Conservation (phyloP, 2,113 vertebrate genomes). For the Pica pica region DNA sequence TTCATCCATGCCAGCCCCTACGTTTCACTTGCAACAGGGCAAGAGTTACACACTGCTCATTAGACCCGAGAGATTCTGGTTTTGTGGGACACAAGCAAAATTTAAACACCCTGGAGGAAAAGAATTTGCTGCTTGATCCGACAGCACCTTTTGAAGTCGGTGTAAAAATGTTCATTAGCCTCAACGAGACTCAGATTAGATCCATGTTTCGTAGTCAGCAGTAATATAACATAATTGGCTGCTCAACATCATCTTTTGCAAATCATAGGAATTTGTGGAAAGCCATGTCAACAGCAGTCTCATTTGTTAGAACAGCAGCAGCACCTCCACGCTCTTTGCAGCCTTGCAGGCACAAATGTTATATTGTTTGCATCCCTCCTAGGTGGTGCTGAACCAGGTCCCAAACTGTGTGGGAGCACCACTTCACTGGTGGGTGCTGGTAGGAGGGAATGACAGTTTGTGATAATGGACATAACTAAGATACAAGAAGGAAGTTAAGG, state of each 20-base stretch:
- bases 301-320: neutral
- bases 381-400: neutral
- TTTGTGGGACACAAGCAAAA: neutral
- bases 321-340: neutral
- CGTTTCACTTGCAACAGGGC: neutral
- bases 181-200: constrained; percentile 2
- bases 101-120: neutral
- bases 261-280: neutral
- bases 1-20: neutral
- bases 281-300: neutral
- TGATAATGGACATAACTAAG: neutral
- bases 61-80: neutral
- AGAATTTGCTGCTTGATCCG: constrained; percentile 19
- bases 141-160: neutral
- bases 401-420: fast-evolving
- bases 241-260: neutral
- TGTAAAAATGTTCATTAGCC: constrained; percentile 7
- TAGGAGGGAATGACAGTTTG: neutral
- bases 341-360: fast-evolving
- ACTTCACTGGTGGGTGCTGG: neutral
- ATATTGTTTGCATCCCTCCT: neutral
- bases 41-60: neutral
- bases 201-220: neutral
- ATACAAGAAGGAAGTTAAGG: neutral
- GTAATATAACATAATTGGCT: neutral